Base-by-base conservation (phyloP, 2,797 vertebrate genomes). In the Acanthornis magna region DNA sequence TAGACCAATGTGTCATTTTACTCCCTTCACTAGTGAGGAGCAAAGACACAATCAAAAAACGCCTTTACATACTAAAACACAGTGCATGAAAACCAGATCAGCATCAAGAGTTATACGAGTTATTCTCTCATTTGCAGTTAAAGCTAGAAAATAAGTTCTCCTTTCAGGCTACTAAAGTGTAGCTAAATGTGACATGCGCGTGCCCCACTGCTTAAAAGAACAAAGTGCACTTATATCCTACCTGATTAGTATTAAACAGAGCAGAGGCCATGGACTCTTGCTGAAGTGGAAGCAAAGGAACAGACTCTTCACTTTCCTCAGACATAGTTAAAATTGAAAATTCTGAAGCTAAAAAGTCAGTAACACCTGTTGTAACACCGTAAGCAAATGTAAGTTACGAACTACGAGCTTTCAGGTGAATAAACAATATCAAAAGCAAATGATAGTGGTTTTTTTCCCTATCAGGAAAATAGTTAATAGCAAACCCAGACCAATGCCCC, bases 281-380 rank as follows among this genome's bases (percentile, higher is more conserved):
- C 92, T 97, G 94, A 86, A 96, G 95, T 85, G 93, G 91, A 95
- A 97, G 96, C 93, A 97, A 97, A 88, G 97, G 96, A 93, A 97
- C 83, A 88, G 88, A 97, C 83, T 98, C 97, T 96, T 96, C 94
- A 83, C 85, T 90, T 94, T 95, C 96, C 89, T 95, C 86, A 92
- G 92, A 97, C 97, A 97, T 96, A 96, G 96, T 95, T 96, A 95
- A 96, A 94, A 97, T 89, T 80, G 94, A 97, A 97, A 97, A 95
- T 80, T 93, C 91, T 95, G 96, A 96, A 96, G 94, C 96, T 97
- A 96, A 96, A 93, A 96, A 55, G 89, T 96, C 93, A 96, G 93
- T 97, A 92, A 91, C 87, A 88, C 93, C 96, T 96, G 89, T 96
- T 96, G 83, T 94, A 82, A 96, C 68, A 95, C 91, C 87, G 81